Evolutionary conservation across 2,797 vertebrate species (phyloP).

Genomic region (Coreius guichenoti): DNA sequence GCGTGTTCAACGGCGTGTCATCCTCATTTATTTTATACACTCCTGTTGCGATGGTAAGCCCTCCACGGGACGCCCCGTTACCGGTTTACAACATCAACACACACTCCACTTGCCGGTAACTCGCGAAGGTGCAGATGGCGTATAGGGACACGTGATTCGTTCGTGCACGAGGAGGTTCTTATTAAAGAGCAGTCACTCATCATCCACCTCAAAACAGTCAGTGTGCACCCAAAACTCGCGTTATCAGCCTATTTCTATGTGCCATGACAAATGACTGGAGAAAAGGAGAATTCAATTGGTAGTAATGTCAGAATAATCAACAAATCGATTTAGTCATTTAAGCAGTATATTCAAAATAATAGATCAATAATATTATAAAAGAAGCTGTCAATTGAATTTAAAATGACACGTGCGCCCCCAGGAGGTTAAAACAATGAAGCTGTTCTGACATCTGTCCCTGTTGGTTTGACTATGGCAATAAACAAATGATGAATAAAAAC

Average conservation of each 20-base stretch:
- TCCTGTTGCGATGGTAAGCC: slow-evolving; percentile 40
- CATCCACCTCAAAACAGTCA: slow-evolving; percentile 10
- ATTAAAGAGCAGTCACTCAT: slow-evolving; percentile 57
- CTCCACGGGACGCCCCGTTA: slow-evolving; percentile 55
- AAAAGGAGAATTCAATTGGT: neutral
- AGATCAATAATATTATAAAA: neutral
- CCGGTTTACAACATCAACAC: slow-evolving; percentile 55
- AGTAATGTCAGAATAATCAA: neutral
- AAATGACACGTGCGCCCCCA: neutral
- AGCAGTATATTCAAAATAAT: neutral
- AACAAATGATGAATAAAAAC: neutral
- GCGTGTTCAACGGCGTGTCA: slow-evolving; percentile 55
- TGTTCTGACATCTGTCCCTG: neutral
- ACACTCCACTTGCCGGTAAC: slow-evolving; percentile 59
- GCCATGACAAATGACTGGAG: neutral
- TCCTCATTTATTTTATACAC: slow-evolving; percentile 54
- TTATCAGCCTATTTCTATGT: neutral
- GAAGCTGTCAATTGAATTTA: neutral
- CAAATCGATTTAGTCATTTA: neutral
- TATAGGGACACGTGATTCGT: slow-evolving; percentile 61
- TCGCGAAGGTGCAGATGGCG: slow-evolving; percentile 55
- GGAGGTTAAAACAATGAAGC: neutral
- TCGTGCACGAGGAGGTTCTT: slow-evolving; percentile 39
- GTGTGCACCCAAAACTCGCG: neutral
- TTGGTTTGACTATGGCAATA: neutral